Evolutionary conservation across 2,113 vertebrate genomes (phyloP).

Genomic region (Ailuropoda melanoleuca): DNA sequence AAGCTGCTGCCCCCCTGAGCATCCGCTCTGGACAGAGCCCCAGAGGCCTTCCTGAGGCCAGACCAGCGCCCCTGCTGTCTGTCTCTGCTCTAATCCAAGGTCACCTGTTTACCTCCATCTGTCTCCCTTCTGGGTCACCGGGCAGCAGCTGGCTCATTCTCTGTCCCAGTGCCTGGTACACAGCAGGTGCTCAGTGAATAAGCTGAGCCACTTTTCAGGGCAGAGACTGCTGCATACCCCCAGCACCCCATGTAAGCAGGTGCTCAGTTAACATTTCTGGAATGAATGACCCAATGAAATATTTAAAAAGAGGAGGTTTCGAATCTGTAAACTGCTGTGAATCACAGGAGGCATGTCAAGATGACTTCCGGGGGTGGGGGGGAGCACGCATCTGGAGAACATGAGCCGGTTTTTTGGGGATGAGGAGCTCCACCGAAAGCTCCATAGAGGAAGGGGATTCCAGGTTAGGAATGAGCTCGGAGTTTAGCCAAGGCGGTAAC

Average conservation of each 20-base stretch:
- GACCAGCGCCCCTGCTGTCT: not conserved
- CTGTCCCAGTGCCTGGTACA: not conserved
- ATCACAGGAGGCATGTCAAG: not conserved
- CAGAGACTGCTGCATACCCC: not conserved
- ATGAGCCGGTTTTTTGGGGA: not conserved
- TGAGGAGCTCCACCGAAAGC: not conserved
- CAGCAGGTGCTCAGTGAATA: not conserved
- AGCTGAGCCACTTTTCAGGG: not conserved
- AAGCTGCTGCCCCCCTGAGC: not conserved
- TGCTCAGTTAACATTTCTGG: not conserved
- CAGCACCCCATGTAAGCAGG: not conserved
- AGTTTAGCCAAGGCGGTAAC: not conserved
- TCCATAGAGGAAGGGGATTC: not conserved
- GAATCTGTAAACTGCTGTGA: not conserved
- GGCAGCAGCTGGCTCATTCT: not conserved
- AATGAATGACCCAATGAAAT: not conserved
- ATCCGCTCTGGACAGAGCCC: not conserved
- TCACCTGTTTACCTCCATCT: not conserved
- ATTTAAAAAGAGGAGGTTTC: not conserved
- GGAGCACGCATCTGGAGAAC: no score
- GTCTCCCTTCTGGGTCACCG: not conserved
- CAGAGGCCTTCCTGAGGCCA: not conserved
- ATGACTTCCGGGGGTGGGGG: not conserved
- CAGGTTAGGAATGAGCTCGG: not conserved
- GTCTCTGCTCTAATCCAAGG: not conserved